Evolutionary conservation across 2,888 invertebrate genomes (phyloP), one percentile per base, ranked within the genome.

Genomic region (Athrips mouffetella): DNA sequence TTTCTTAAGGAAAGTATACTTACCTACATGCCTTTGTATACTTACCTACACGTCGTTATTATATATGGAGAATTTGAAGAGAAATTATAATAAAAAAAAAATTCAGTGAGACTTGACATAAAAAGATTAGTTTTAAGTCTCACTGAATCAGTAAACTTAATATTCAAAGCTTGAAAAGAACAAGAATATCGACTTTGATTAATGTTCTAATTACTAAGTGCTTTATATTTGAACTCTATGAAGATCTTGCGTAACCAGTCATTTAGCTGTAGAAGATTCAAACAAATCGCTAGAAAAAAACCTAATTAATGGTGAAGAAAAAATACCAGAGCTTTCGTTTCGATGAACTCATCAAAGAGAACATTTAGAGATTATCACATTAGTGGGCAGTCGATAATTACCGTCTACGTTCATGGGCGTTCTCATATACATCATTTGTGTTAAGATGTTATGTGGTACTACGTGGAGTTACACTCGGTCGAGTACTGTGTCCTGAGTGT

Each of bases 321-420:
- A 53, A 45, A 45, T 39, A 30, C 47, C 41, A 47, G 46, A 55
- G 54, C 60, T 61, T 62, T 62, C 60, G 57, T 70, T 72, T 62
- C 69, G 71, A 85, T 85, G 79, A 83, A 84, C 84, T 78, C 86
- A 80, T 86, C 85, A 86, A 73, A 77, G 68, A 71, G 67, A 76
- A 72, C 74, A 69, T 75, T 83, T 70, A 70, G 66, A 77, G 70
- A 77, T 80, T 78, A 81, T 77, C 77, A 80, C 79, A 81, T 84
- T 83, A 83, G 76, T 58, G 65, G 70, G 60, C 58, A 68, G 71
- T 66, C 72, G 80, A 83, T 86, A 86, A 86, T 86, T 85, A 85
- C 76, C 68, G 58, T 69, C 63, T 67, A 66, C 73, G 66, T 71
- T 66, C 59, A 78, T 77, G 84, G 87, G 86, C 87, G 86, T 84